Evolutionary conservation across 2,113 vertebrate species (phyloP).

Genomic region (Hypocryptadius cinnamomeus): DNA sequence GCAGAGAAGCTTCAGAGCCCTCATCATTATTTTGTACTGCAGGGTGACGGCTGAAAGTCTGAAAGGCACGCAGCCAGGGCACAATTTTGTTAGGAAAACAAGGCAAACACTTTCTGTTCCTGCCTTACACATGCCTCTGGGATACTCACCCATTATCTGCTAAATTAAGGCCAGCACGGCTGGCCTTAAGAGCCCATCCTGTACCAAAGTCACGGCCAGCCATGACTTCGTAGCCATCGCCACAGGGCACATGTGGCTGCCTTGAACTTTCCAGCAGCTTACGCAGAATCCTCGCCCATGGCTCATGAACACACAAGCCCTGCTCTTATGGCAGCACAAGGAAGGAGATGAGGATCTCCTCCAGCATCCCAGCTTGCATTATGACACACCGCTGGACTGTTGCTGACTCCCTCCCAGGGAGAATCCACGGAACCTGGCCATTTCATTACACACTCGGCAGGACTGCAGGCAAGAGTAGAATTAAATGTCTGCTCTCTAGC

Average conservation of each 20-base stretch:
- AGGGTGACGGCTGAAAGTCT: not conserved
- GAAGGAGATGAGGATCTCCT: not conserved
- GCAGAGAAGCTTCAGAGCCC: not conserved
- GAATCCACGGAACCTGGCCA: not conserved
- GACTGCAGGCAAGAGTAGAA: not conserved
- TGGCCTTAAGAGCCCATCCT: not conserved
- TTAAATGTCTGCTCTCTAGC: not conserved
- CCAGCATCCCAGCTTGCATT: not conserved
- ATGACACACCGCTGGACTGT: rapidly evolving
- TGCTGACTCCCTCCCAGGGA: not conserved
- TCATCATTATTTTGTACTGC: not conserved
- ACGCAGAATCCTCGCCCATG: rapidly evolving
- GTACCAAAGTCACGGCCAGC: not conserved
- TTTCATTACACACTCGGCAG: not conserved
- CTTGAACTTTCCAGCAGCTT: not conserved
- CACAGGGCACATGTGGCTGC: rapidly evolving
- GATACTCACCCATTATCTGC: not conserved
- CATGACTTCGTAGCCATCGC: not conserved
- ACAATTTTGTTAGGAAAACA: not conserved
- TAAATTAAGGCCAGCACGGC: not conserved
- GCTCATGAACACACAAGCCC: rapidly evolving
- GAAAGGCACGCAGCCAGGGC: not conserved
- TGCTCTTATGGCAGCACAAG: rapidly evolving
- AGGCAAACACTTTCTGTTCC: not conserved
- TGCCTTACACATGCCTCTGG: not conserved